Conservation (phyloP, 2,888 invertebrate species). For the Acanthosepion pharaonis region DNA sequence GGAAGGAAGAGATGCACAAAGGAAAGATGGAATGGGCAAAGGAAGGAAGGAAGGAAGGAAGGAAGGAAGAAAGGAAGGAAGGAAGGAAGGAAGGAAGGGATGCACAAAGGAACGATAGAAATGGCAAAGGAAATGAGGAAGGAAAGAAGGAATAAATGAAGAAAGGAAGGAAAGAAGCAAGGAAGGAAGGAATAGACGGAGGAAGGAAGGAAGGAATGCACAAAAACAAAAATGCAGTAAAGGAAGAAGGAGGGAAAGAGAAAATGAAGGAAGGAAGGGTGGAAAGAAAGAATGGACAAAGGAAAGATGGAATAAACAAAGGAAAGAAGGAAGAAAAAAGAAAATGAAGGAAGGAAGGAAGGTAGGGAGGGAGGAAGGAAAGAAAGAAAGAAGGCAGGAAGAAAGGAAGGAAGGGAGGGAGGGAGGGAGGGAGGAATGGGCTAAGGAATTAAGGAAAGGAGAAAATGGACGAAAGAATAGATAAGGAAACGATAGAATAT, state of each 20-base stretch:
- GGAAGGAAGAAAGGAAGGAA: accelerated
- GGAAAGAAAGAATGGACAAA: no score
- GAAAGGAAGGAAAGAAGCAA: neutral
- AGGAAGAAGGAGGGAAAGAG: accelerated
- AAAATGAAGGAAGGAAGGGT: accelerated
- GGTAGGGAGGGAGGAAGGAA: no score
- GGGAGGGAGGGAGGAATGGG: no score
- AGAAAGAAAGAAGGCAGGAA: no score
- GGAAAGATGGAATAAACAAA: neutral
- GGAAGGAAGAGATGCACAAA: neutral
- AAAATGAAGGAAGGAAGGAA: neutral
- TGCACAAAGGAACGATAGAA: accelerated
- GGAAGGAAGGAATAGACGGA: neutral
- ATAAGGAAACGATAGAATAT: neutral
- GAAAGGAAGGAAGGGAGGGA: accelerated
- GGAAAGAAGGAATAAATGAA: neutral
- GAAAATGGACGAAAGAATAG: neutral
- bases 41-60: accelerated
- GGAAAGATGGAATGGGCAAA: neutral
- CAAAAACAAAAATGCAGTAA: no score
- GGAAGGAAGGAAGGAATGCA: neutral
- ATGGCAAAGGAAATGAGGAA: neutral
- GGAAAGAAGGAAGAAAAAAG: neutral
- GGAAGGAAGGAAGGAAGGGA: accelerated
- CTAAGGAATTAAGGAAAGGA: neutral